Evolutionary conservation across 2,797 vertebrate species (phyloP), one percentile per base, ranked within the genome.

Genomic region (Silurus aristotelis): DNA sequence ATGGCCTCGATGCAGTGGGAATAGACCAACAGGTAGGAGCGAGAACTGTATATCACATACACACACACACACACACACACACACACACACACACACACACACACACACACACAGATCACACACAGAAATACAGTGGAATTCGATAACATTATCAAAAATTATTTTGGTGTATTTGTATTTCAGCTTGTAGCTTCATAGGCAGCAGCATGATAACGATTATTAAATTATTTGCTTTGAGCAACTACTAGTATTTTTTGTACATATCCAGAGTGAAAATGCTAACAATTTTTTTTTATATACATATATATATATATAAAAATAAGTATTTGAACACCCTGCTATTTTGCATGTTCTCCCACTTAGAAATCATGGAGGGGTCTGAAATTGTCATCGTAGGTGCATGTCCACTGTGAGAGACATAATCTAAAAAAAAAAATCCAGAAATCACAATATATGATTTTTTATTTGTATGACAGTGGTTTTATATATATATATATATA

Each of bases 1-100:
- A 99, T 0, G 98, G 98, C 52, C 94, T 99, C 64, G 98, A 99
- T 19, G 97, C 98, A 5, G 98, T 99, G 5, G 97, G 96, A 75
- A 97, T 99, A 75, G 97, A 99, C 92, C 97, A 99, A 90, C 98
- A 99, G 97, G 98, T 99, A 95, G 60, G 55, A 48, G 19, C 5
- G 52, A 19, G 70, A 72, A 19, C 19, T 68, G 31, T 22, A 71
- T 46, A 46, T n/a, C 13, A 25, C 13, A 43, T 1, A 76, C 20
- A 52, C 52, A 75, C n/a, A 55, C 72, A 61, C 4, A 82, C 27
- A 48, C 63, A 81, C 15, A 83, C 55, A 55, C 8, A 80, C 72
- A 72, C 75, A 27, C 5, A 17, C 58, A 17, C 12, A 61, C 46
- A 63, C 61, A 78, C 15, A 83, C 52, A 60, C 75, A 27, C 5